Base-by-base conservation (phyloP, 1,140 invertebrate genomes). In the Drosophila ercepeae region DNA sequence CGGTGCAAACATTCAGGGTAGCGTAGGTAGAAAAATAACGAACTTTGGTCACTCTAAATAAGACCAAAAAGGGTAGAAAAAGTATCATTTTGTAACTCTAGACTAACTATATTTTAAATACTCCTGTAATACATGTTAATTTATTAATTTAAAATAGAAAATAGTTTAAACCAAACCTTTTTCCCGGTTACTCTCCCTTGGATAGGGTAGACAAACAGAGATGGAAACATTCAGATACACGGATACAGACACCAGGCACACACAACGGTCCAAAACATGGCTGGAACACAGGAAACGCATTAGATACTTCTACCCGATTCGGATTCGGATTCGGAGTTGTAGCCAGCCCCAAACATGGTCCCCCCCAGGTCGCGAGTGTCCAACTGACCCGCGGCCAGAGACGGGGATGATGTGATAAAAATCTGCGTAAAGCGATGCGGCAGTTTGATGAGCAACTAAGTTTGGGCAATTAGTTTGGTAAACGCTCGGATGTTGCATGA, bases 381-480 rank as follows among this genome's bases (percentile, higher is more conserved):
- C 49, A 18, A 14, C 45, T 23, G 42, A 21, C 21, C 23, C n/a
- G 23, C 9, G 13, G 1, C 36, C n/a, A 13, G 7, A 14, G n/a
- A 4, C n/a, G n/a, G 34, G 25, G 63, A 55, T 70, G 78, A 57
- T 78, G 13, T 14, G 36, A 88, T 88, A 88, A 88, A 88, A 82
- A 88, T 88, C 82, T 82, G 77, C 78, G 74, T 82, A 78, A 88
- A 88, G 67, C 88, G 82, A 82, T 86, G 81, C 81, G 68, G 82
- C 81, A 77, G 82, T 86, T 86, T 88, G 82, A 88, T 82, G 78
- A 89, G 81, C 74, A 88, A 82, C 83, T 75, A 75, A 88, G 69
- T 88, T 88, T 44, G 58, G 77, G 60, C 82, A 88, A 86, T 86
- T 86, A 86, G 82, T 82, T 82, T 73, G 72, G 45, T 73, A 75